A percentile compares a stretch with the other conserved stretches of the same genome.
Evolutionary conservation across 2,888 invertebrate genomes (phyloP).

Genomic region (Ectemnius cavifrons): DNA sequence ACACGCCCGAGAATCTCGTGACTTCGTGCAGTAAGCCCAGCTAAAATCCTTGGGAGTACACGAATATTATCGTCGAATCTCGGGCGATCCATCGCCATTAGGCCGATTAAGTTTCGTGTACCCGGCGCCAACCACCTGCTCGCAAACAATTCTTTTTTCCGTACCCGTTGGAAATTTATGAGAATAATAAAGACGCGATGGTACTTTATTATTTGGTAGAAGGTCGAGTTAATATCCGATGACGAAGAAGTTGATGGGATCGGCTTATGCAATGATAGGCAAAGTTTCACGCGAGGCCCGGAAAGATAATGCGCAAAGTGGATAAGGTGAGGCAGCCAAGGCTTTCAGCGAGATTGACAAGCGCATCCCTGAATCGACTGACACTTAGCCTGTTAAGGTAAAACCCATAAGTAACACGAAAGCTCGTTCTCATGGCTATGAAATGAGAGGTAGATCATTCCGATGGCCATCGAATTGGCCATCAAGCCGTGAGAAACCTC

Average conservation of each 20-base stretch:
- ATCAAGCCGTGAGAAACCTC: neutral
- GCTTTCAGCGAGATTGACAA: too few species aligned
- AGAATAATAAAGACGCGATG: too few species aligned
- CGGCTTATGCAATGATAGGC: too few species aligned
- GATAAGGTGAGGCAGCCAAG: constrained; percentile 12
- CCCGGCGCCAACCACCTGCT: neutral
- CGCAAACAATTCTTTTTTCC: neutral
- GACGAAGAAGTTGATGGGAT: too few species aligned
- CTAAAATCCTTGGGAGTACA: constrained; percentile 13
- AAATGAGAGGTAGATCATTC: constrained; percentile 21
- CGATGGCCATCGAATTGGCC: neutral
- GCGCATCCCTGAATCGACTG: too few species aligned
- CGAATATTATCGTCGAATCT: constrained; percentile 47
- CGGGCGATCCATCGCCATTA: constrained; percentile 50
- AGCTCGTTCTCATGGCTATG: constrained; percentile 4
- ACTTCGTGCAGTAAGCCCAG: too few species aligned
- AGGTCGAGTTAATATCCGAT: too few species aligned
- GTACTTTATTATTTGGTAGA: too few species aligned
- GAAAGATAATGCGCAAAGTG: constrained; percentile 16
- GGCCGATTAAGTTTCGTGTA: constrained; percentile 26
- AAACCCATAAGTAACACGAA: constrained; percentile 13
- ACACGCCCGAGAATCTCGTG: constrained; percentile 40
- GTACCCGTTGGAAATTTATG: too few species aligned
- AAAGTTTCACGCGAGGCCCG: too few species aligned
- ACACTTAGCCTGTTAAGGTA: constrained; percentile 11